A percentile compares a stretch with the other conserved stretches of the same genome.
phyloP scores from a whole-genome alignment of 2,113 vertebrate genomes.

The Siphamia tubifer region DNA sequence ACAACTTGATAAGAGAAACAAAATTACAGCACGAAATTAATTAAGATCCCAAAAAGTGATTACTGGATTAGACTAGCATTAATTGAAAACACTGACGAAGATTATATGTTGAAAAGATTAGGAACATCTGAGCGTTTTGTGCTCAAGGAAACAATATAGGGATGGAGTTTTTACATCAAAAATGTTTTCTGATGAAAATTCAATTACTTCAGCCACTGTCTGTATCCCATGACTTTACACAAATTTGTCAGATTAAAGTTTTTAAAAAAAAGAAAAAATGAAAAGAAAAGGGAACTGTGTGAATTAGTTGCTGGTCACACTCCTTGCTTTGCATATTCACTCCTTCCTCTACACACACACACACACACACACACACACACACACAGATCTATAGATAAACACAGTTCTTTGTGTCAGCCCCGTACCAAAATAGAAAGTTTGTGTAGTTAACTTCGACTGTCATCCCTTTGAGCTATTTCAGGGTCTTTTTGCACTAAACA shows the following conservation, averaged over 20 bases:
- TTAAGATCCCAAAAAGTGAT: slow-evolving; percentile 73
- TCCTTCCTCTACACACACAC: not conserved
- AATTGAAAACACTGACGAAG: slow-evolving; percentile 68
- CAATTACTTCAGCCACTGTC: not conserved
- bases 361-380: not conserved
- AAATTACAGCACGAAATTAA: slow-evolving; percentile 70
- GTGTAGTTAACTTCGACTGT: not conserved
- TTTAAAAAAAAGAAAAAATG: not conserved
- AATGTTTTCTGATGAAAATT: not conserved
- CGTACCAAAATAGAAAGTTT: slow-evolving; percentile 26
- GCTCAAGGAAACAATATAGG: slow-evolving; percentile 29
- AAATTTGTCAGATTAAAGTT: slow-evolving; percentile 10
- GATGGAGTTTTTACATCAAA: slow-evolving; percentile 10
- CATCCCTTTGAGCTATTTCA: slow-evolving; percentile 43
- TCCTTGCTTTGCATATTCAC: not conserved
- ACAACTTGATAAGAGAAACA: slow-evolving; percentile 54
- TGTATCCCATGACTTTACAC: not conserved
- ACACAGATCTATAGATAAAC: not conserved
- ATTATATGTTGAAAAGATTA: slow-evolving; percentile 56
- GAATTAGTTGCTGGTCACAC: not conserved
- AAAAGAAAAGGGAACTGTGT: not conserved
- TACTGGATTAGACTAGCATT: slow-evolving; percentile 65
- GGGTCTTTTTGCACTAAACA: slow-evolving; percentile 23
- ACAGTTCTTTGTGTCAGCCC: not conserved
- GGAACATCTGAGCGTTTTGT: slow-evolving; percentile 26